Base-by-base conservation (phyloP, 2,113 vertebrate genomes). In the Microcebus lehilahytsara region DNA sequence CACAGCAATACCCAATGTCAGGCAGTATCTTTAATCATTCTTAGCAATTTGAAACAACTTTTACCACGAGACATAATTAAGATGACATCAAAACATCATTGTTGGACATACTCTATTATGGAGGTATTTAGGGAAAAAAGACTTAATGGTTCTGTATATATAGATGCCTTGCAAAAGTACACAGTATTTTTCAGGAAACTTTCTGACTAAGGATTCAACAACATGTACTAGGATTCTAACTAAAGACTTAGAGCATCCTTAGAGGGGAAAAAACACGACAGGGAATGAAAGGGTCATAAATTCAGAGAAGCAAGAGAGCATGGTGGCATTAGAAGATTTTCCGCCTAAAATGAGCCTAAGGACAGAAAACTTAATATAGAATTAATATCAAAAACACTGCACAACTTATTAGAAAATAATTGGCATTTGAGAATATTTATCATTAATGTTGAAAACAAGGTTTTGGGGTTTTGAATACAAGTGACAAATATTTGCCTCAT, bases 1-100 rank as follows among this genome's bases (percentile, higher is more conserved):
- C 78, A 95, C 89, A 96, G 49, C 40, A 95, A 96, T 66, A 86
- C 6, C 40, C 56, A 77, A 75, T 96, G 69, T 87, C n/a, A 96
- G 19, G 42, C 23, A 69, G 4, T 66, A 9, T 75, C 77, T 89
- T 58, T 60, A 93, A 62, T 67, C 32, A 74, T 22, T 49, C 16
- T 86, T 66, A 92, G 6, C 9, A 64, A 91, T 67, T 56, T 87
- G 40, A 3, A 69, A 95, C 13, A 32, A 40, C 30, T 72, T 91
- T 94, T 74, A 81, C 25, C 72, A 87, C 20, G 4, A 60, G 23
- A 72, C 3, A 78, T 30, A 88, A 78, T 46, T 71, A 87, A 42
- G 62, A 60, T 71, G 30, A 75, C 66, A 93, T 46, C 23, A 71
- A 17, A 11, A 40, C 4, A 71, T 58, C 53, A 71, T 2, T 62